Evolutionary conservation across 2,888 invertebrate genomes (phyloP).

Genomic region (Drosophila tanythrix): DNA sequence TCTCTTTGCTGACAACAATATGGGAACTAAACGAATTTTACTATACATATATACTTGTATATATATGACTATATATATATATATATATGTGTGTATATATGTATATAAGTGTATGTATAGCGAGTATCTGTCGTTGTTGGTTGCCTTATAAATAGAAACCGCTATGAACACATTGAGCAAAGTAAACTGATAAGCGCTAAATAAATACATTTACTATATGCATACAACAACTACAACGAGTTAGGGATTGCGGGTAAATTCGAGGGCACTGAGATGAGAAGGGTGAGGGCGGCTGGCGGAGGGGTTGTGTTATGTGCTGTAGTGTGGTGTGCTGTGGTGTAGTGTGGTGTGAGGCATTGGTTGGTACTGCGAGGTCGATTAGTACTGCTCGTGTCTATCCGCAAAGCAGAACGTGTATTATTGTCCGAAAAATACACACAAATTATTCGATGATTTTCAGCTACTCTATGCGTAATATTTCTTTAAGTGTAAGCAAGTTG

Average conservation of each 20-base stretch:
- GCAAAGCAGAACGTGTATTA: neutral
- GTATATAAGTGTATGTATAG: slow-evolving; percentile 8
- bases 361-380: slow-evolving; percentile 26
- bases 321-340: neutral
- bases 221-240: slow-evolving; percentile 20
- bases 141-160: slow-evolving; percentile 55
- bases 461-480: neutral
- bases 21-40: slow-evolving; percentile 24
- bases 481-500: neutral
- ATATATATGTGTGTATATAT: neutral
- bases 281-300: fast-evolving
- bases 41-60: slow-evolving; percentile 4
- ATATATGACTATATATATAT: neutral
- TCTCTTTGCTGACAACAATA: slow-evolving; percentile 14
- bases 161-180: slow-evolving; percentile 50
- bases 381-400: neutral
- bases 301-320: neutral
- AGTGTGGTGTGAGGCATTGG: neutral
- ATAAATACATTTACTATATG: slow-evolving; percentile 58
- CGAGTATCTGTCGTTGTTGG: slow-evolving; percentile 46
- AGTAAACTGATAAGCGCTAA: slow-evolving; percentile 60
- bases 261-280: neutral
- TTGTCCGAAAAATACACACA: neutral
- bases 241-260: neutral
- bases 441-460: neutral